Evolutionary conservation across 1,140 invertebrate species (phyloP).

Genomic region (Nylanderia fulva): DNA sequence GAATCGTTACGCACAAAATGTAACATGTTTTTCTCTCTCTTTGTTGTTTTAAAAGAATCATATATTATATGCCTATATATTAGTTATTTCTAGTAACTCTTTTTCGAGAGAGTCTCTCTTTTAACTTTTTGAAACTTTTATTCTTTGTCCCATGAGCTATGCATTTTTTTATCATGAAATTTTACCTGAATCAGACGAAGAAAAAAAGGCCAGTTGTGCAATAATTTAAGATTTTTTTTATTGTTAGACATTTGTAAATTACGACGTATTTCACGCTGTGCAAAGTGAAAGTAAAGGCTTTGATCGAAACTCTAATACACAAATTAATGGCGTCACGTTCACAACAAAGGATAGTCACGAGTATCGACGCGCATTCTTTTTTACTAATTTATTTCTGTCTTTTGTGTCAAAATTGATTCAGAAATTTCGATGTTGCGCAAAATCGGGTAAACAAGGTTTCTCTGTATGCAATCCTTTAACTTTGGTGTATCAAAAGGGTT

Average conservation of each 20-base stretch:
- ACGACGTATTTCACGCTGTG: conserved; percentile 52
- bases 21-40: no score
- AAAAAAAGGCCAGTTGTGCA: conserved; percentile 39
- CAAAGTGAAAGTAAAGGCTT: conserved; percentile 82
- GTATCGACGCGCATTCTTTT: neutral
- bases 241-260: conserved; percentile 78
- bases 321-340: conserved; percentile 54
- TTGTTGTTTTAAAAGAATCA: no score
- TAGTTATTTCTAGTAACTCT: no score
- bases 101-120: neutral
- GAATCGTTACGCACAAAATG: no score
- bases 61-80: no score
- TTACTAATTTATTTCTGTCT: neutral
- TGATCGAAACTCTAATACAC: conserved; percentile 62
- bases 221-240: conserved; percentile 51
- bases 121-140: conserved; percentile 77
- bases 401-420: neutral
- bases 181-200: conserved; percentile 76
- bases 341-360: neutral
- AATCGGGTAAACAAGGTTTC: neutral
- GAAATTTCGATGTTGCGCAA: neutral
- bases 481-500: neutral
- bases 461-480: neutral
- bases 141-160: conserved; percentile 79
- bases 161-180: conserved; percentile 44